Evolutionary conservation across 2,888 invertebrate genomes (phyloP), one percentile per base, ranked within the genome.

Genomic region (Gasteruption jaculator): DNA sequence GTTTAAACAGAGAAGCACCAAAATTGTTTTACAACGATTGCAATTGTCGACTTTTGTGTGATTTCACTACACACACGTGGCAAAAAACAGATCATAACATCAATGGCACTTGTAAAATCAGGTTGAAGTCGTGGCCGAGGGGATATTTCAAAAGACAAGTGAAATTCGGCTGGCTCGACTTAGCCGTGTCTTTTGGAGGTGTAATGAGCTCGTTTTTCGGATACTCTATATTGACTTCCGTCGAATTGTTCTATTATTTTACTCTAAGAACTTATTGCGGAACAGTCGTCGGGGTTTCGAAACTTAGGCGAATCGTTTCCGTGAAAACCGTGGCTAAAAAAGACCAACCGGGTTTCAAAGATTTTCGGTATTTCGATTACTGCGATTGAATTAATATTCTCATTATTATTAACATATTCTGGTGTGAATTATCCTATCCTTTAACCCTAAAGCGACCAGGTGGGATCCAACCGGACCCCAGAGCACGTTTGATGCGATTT

Each of bases 151-250:
- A 85, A 60, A 78, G 87, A 20, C 86, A 88, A 65, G 86, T 88
- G 12, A 76, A 86, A 27, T 89, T 89, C 61, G 89, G 88, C 40
- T 87, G 87, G 86, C 85, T 89, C 1, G 89, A 89, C 72, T 74
- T 89, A 36, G 63, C 88, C 29, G 88, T 84, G 3, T 60, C 63
- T 0, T 71, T 71, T 41, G 77, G 78, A 10, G 77, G 78, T n/a
- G 76, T 77, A 8, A 77, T 76, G 25, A 76, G 78, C 16, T 81
- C 84, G 53, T 71, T 71, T 46, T 69, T 85, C 8, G 88, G 88
- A 0, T 88, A 86, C 68, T 86, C 86, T 2, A 68, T 88, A 20
- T 71, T 89, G 2, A 85, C 85, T 0, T 85, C 83, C 0, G 83
- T 86, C 8, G 88, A 89, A 71, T 74, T 87, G 19, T 64, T 85